Evolutionary conservation across 1,140 invertebrate genomes (phyloP).

Genomic region (Prorops nasuta): DNA sequence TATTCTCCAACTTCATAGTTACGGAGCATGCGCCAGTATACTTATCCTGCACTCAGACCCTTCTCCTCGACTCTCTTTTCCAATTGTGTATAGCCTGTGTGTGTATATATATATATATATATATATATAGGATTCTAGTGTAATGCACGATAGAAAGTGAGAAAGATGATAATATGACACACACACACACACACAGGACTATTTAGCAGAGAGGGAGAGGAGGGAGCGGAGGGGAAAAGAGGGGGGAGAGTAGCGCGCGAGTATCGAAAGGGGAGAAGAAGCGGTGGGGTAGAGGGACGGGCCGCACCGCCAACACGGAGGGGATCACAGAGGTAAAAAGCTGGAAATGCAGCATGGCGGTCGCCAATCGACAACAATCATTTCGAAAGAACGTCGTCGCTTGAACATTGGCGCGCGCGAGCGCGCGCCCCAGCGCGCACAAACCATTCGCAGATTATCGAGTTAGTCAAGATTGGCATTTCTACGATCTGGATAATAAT

Average conservation of each 20-base stretch:
- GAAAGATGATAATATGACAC: too few relatives aligned
- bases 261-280: slow-evolving; percentile 14
- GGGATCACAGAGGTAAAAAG: slow-evolving; percentile 41
- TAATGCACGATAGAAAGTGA: too few relatives aligned
- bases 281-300: slow-evolving; percentile 10
- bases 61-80: slow-evolving; percentile 12
- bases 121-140: too few relatives aligned
- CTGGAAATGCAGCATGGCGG: slow-evolving; percentile 54
- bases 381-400: slow-evolving; percentile 45
- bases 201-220: neutral
- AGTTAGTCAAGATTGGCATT: slow-evolving; percentile 7
- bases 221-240: neutral
- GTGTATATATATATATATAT: too few relatives aligned
- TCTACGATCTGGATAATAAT: slow-evolving; percentile 11
- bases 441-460: too few relatives aligned
- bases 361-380: slow-evolving; percentile 51
- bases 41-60: too few relatives aligned
- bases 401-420: slow-evolving; percentile 38
- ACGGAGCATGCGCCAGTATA: too few relatives aligned
- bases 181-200: too few relatives aligned
- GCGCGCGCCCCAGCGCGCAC: slow-evolving; percentile 23
- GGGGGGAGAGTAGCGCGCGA: slow-evolving; percentile 1
- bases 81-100: too few relatives aligned
- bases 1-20: too few relatives aligned
- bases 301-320: neutral